Base-by-base conservation (phyloP, 1,140 invertebrate genomes). In the Triops cancriformis region DNA sequence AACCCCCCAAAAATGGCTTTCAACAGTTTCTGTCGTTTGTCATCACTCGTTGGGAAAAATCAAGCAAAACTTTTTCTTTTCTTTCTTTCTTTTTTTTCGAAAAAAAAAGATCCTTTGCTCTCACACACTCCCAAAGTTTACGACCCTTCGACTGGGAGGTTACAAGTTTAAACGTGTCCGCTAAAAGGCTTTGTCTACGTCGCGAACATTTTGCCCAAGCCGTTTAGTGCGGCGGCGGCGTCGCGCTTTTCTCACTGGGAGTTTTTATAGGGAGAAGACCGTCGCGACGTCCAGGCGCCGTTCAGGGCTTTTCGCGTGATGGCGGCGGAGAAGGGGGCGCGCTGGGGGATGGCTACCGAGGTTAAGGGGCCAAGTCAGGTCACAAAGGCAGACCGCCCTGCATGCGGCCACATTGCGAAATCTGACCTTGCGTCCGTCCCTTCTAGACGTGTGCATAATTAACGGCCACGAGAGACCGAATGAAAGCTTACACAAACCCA, bases 111-210 rank as follows among this genome's bases (percentile, higher is more conserved):
- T n/a, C n/a, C n/a, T n/a, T n/a, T n/a, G n/a, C n/a, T n/a, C n/a
- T n/a, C 43, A 45, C 11, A 45, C 11, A 18, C 43, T 45, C 43
- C 43, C 43, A 45, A 45, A 64, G 51, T 18, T 64, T 64, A 64
- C 51, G 14, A 64, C 51, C 51, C 23, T 64, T 64, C 51, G 51
- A 18, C 51, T 1, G 51, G 6, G 23, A 64, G 43, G 43, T 45
- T 45, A 45, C 18, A 64, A 64, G 51, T 64, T 64, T n/a, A 64
- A 23, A 64, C 51, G 6, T 10, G 31, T 64, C 18, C 51, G 51
- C 51, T 64, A 64, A 64, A 64, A 64, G 51, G 51, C 51, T 64
- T 64, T 64, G 51, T 64, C 51, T 64, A 64, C 51, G 51, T n/a
- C 51, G 51, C 18, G 51, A 23, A 23, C 14, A n/a, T n/a, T 64